A percentile compares a stretch with the other conserved stretches of the same genome.
Conservation (phyloP, 2,113 vertebrate genomes). For the Vidua chalybeata region DNA sequence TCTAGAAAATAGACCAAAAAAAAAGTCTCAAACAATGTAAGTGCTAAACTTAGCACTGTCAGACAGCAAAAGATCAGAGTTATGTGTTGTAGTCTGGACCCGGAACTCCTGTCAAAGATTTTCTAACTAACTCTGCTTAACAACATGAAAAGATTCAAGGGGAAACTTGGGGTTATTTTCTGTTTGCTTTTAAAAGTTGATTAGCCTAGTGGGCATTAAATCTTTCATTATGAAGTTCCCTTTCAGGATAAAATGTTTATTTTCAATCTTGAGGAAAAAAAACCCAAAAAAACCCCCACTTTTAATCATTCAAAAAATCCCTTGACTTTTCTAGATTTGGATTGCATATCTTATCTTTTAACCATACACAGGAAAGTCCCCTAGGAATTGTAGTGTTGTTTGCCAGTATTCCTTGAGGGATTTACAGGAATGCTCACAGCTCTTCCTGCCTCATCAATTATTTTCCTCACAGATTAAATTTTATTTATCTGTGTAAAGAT, state of each 20-base stretch:
- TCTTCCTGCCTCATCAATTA: slow-evolving; percentile 29
- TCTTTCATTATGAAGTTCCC: slow-evolving; percentile 50
- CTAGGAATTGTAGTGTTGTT: neutral
- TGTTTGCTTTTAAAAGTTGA: neutral
- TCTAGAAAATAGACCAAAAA: neutral
- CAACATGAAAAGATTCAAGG: neutral
- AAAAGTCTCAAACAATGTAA: neutral
- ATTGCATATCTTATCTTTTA: slow-evolving; percentile 5
- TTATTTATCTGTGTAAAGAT: neutral
- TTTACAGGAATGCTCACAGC: neutral
- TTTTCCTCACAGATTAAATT: slow-evolving; percentile 25
- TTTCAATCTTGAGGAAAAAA: neutral
- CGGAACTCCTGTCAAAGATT: slow-evolving; percentile 54
- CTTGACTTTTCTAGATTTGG: slow-evolving; percentile 26
- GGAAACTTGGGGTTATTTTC: neutral
- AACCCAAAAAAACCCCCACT: neutral
- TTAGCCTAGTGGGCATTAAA: slow-evolving; percentile 58
- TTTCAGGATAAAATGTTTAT: slow-evolving; percentile 33
- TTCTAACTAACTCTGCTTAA: slow-evolving; percentile 55
- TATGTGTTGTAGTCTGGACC: slow-evolving; percentile 30
- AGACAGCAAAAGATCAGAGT: slow-evolving; percentile 63
- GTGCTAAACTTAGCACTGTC: slow-evolving; percentile 65
- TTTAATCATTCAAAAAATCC: neutral
- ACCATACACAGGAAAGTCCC: neutral
- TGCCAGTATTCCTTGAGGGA: neutral